A percentile compares a stretch with the other conserved stretches of the same genome.
These are phyloP conservation scores for Apodemus agrarius DNA, from an alignment of 2,797 vertebrate species.

Conservation along the genomic window DNA sequence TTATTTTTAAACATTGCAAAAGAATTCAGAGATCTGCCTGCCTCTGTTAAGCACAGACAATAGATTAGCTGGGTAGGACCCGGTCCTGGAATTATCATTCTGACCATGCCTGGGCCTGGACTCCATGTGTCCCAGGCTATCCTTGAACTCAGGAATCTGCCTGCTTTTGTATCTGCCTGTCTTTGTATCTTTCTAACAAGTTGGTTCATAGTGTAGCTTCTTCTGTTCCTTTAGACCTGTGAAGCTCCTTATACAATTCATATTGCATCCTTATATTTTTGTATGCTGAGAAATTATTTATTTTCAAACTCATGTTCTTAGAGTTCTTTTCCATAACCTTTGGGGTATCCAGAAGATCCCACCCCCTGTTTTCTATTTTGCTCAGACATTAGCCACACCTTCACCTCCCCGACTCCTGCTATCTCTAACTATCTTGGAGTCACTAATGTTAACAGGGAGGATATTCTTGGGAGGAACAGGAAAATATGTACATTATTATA, in stretches of 20 bases:
- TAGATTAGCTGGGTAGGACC: neutral
- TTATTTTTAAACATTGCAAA: neutral
- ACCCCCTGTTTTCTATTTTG: neutral
- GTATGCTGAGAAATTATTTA: neutral
- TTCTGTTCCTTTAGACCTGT: neutral
- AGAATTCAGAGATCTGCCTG: neutral
- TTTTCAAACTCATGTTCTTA: neutral
- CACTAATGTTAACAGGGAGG: neutral
- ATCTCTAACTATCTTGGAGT: neutral
- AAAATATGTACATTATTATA: neutral
- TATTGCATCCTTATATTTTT: neutral
- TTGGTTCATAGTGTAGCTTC: neutral
- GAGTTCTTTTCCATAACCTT: neutral
- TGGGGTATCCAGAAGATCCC: neutral
- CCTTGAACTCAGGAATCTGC: neutral
- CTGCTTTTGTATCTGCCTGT: neutral
- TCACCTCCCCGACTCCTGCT: neutral
- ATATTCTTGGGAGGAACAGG: neutral
- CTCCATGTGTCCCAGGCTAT: neutral
- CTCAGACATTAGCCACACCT: neutral
- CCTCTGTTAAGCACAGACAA: neutral
- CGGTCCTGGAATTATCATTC: neutral
- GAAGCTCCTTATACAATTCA: neutral
- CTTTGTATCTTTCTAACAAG: neutral
- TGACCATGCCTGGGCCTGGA: neutral